Conservation (phyloP, 2,888 invertebrate genomes). For the Lissocephala sabroskyi region DNA sequence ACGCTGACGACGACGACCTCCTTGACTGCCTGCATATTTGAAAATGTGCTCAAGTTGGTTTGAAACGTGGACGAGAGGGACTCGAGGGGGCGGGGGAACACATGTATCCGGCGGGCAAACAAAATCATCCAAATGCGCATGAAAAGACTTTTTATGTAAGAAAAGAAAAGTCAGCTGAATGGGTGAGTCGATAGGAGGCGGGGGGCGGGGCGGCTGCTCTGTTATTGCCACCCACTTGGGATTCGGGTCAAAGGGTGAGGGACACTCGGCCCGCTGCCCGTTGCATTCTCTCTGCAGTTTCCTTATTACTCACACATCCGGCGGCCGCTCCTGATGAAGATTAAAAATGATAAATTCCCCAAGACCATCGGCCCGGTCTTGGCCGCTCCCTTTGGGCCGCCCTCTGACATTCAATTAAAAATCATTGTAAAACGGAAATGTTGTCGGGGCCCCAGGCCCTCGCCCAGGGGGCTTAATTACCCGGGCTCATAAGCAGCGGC, state of each 20-base stretch:
- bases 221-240: too few species aligned
- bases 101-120: conserved; percentile 20
- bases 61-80: too few species aligned
- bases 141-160: conserved; percentile 13
- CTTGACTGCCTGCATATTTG: not conserved
- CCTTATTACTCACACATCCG: not conserved
- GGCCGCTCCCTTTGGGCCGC: not conserved
- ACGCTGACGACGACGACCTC: too few species aligned
- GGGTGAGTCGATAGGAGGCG: too few species aligned
- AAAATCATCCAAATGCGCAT: conserved; percentile 33
- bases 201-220: too few species aligned
- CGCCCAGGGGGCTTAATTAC: conserved; percentile 57
- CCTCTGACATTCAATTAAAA: too few species aligned
- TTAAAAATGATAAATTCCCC: conserved; percentile 35
- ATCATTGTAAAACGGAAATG: conserved; percentile 38
- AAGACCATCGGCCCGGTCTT: conserved; percentile 15
- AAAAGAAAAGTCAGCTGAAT: not conserved
- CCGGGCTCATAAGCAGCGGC: conserved; percentile 27
- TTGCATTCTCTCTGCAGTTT: too few species aligned
- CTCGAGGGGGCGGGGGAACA: conserved; percentile 4
- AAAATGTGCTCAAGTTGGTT: conserved; percentile 4
- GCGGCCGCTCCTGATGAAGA: conserved; percentile 6
- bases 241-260: too few species aligned
- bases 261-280: too few species aligned
- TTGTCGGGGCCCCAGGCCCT: conserved; percentile 29